A percentile compares a stretch with the other conserved stretches of the same genome.
Conservation (phyloP, 2,888 invertebrate species). For the Eristalis arbustorum region DNA sequence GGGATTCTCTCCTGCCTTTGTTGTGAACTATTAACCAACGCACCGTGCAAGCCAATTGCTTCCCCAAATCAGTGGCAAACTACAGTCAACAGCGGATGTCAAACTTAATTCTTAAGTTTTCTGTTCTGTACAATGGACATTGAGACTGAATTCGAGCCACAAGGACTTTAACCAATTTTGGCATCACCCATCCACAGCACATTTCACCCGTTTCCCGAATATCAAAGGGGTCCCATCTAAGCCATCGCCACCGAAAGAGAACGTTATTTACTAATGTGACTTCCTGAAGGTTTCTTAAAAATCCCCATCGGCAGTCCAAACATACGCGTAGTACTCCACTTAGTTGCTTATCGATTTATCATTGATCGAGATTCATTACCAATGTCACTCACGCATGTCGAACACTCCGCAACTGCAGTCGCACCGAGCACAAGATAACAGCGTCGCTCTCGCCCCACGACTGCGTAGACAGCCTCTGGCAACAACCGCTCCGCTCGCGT, state of each 20-base stretch:
- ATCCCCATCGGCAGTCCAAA: neutral
- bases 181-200: neutral
- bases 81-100: too few relatives aligned
- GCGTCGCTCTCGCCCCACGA: neutral
- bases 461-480: conserved; percentile 3
- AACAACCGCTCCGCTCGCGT: neutral
- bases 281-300: neutral
- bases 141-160: too few relatives aligned
- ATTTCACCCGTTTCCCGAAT: neutral
- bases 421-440: neutral
- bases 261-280: neutral
- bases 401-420: neutral
- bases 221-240: neutral
- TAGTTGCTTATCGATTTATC: neutral
- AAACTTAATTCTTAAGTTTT: too few relatives aligned
- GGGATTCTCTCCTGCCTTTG: too few relatives aligned
- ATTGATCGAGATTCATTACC: neutral
- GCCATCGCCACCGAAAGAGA: neutral
- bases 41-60: too few relatives aligned
- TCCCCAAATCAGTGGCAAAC: too few relatives aligned
- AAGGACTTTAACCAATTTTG: neutral
- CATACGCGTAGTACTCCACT: neutral
- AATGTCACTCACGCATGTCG: neutral
- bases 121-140: too few relatives aligned
- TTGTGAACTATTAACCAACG: too few relatives aligned